Evolutionary conservation across 35 echinoderm and acorn worm genomes (phyloP), one percentile per base, ranked within the genome.

Genomic region (Strongylocentrotus purpuratus): DNA sequence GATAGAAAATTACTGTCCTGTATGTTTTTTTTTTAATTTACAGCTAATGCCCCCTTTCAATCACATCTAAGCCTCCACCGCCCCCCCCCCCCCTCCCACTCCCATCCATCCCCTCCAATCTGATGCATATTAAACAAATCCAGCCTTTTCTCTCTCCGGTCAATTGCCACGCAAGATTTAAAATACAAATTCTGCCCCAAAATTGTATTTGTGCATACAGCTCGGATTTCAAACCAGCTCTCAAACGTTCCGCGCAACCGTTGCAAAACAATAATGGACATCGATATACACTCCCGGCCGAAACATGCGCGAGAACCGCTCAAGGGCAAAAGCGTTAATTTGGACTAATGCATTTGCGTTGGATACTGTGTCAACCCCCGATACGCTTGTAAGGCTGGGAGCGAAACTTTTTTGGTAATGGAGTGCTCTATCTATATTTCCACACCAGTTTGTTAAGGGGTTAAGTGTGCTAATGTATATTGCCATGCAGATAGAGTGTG

Each of bases 311-410:
- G 87, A 89, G 87, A 89, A 46, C 87, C 45, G 87, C 87, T 89
- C 87, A 89, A 89, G 87, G 87, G 87, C 87, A 89, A 89, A 28
- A 46, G 45, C 87, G 45, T 89, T 89, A 89, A 89, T 45, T 89
- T 89, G 87, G 45, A 89, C 87, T 89, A 89, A 89, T 89, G 87
- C 87, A 89, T 89, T 89, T 89, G 87, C 87, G 45, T 89, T 89
- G 87, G 87, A 89, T 89, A 89, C 87, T 33, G 33, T 89, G 87
- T 89, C 87, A 89, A 89, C 87, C 33, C 11, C 32, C 20, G 87
- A 89, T 89, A 89, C 11, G 87, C 11, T 89, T 89, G 87, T 46
- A 33, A 46, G 45, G 87, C 87, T 46, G 31, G 87, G 87, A 89
- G 87, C 87, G 87, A 45, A 89, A 89, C 20, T 78, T 78, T 59